phyloP scores from a whole-genome alignment of 2,797 vertebrate species.

The Notoglanidium macrostoma region DNA sequence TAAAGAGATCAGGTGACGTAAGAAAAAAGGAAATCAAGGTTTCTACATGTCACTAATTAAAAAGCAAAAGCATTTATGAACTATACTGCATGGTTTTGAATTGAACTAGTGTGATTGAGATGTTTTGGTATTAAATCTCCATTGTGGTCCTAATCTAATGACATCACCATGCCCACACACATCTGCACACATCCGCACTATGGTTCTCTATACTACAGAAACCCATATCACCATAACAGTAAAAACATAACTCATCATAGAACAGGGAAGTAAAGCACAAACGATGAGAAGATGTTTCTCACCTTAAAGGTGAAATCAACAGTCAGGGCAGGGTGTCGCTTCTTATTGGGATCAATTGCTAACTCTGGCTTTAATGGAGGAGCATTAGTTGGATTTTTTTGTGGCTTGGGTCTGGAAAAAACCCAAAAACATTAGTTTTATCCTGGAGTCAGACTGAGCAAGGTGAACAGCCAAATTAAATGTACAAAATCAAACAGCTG shows the following conservation, averaged over 20 bases:
- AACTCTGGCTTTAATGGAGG: constrained; percentile 51
- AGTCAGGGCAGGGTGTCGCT: constrained; percentile 67
- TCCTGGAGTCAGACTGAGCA: not conserved
- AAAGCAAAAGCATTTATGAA: not conserved
- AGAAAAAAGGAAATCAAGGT: not conserved
- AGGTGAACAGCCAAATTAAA: not conserved
- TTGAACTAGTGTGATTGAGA: not conserved
- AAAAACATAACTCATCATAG: not conserved
- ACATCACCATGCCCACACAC: not conserved
- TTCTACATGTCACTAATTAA: not conserved
- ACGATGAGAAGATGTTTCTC: constrained; percentile 17
- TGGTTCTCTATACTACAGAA: not conserved
- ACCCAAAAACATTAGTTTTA: not conserved
- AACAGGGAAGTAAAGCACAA: not conserved
- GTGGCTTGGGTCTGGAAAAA: constrained; percentile 23
- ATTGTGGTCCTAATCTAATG: not conserved
- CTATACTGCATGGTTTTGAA: not conserved
- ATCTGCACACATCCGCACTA: not conserved
- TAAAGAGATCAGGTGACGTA: not conserved
- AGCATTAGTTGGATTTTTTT: constrained; percentile 28
- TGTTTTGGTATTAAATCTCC: not conserved
- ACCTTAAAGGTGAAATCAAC: constrained; percentile 72
- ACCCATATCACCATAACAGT: not conserved
- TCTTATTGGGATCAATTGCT: constrained; percentile 42
- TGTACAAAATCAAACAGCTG: not conserved